These are phyloP conservation scores for Acronicta psi DNA, from an alignment of 2,888 invertebrate genomes.

Conservation along the genomic window DNA sequence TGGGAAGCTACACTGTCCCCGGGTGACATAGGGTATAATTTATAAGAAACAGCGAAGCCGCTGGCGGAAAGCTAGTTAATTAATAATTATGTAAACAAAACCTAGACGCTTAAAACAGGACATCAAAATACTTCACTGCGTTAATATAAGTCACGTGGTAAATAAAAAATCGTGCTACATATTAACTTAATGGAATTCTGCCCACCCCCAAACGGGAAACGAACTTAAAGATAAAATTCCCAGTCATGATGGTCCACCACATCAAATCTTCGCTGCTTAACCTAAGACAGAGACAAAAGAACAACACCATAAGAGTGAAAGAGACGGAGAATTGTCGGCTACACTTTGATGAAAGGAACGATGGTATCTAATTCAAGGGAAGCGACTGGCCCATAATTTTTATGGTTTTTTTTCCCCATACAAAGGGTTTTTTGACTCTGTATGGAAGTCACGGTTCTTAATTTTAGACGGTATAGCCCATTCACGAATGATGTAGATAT, in stretches of 20 bases:
- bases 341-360: slow-evolving; percentile 49
- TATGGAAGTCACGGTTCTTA: slow-evolving; percentile 47
- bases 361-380: slow-evolving; percentile 57
- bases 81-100: too few relatives aligned
- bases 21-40: too few relatives aligned
- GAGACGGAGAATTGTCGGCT: slow-evolving; percentile 40
- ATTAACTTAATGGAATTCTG: slow-evolving; percentile 31
- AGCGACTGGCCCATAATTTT: slow-evolving; percentile 46
- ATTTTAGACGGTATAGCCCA: slow-evolving; percentile 33
- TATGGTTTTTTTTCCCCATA: slow-evolving; percentile 48
- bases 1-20: too few relatives aligned
- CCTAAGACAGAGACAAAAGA: slow-evolving; percentile 25
- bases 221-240: slow-evolving; percentile 40
- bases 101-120: too few relatives aligned
- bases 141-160: too few relatives aligned
- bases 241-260: slow-evolving; percentile 38
- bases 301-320: slow-evolving; percentile 12
- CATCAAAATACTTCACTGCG: too few relatives aligned
- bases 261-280: slow-evolving; percentile 40
- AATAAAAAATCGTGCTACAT: too few relatives aligned
- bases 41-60: too few relatives aligned
- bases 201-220: slow-evolving; percentile 36
- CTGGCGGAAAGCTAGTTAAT: too few relatives aligned
- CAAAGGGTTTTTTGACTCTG: slow-evolving; percentile 53
- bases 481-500: too few relatives aligned